Conservation (phyloP, 2,113 vertebrate genomes). For the Trogon melanurus region DNA sequence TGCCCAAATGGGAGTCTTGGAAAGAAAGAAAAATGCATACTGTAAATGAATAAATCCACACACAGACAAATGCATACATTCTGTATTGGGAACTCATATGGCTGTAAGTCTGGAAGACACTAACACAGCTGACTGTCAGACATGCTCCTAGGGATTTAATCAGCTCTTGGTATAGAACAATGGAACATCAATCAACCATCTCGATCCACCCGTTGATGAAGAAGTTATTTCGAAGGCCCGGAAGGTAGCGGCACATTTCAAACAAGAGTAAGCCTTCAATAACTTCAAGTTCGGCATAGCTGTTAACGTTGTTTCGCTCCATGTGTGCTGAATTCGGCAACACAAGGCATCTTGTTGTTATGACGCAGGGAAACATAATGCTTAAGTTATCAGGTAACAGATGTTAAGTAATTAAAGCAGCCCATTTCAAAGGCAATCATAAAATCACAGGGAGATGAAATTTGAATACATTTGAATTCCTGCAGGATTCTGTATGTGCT, state of each 20-base stretch:
- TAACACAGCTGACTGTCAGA: background rate
- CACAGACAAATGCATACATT: background rate
- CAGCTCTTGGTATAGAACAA: background rate
- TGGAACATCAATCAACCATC: background rate
- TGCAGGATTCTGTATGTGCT: conserved; percentile 30
- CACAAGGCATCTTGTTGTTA: conserved; percentile 42
- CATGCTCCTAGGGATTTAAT: background rate
- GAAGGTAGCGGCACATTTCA: background rate
- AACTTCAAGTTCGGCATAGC: background rate
- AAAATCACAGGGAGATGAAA: conserved; percentile 48
- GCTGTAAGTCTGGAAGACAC: background rate
- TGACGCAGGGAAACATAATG: background rate
- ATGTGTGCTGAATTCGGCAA: conserved; percentile 17
- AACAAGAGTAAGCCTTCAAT: background rate
- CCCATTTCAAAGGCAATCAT: conserved; percentile 50
- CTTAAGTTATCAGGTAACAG: conserved; percentile 46
- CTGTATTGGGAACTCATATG: background rate
- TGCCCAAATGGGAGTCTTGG: background rate
- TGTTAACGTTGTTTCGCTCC: background rate
- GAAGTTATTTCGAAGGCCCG: background rate
- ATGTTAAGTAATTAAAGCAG: conserved; percentile 60
- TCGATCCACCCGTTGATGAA: background rate
- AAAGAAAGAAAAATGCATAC: background rate
- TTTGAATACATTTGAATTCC: conserved; percentile 57
- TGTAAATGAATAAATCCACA: background rate